These are phyloP conservation scores for Oscheius sp. DNA, from an alignment of 1,140 invertebrate genomes.

Conservation along the genomic window DNA sequence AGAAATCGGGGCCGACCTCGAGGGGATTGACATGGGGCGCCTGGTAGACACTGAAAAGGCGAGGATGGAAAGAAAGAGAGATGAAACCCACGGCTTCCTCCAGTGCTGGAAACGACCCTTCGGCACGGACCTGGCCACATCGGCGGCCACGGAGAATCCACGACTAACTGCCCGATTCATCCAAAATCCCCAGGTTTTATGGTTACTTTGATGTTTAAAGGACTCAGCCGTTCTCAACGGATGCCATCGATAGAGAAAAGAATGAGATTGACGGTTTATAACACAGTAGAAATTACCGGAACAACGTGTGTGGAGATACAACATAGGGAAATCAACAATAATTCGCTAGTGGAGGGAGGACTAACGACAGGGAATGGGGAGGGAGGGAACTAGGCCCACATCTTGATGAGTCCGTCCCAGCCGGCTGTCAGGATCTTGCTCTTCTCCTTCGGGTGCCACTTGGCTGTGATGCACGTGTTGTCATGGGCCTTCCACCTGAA, in stretches of 20 bases:
- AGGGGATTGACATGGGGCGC: constrained; percentile 48
- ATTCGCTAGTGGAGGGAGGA: background rate
- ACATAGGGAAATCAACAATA: too few species aligned
- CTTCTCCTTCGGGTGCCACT: constrained; percentile 99
- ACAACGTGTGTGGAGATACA: too few species aligned
- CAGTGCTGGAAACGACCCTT: constrained; percentile 50
- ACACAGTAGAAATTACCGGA: too few species aligned
- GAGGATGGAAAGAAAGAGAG: background rate
- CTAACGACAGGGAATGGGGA: background rate
- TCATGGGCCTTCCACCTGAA: constrained; percentile 81
- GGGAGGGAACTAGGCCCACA: constrained; percentile 79
- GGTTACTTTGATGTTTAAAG: background rate
- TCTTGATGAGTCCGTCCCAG: constrained; percentile 97
- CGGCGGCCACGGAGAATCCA: background rate
- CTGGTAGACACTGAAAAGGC: constrained; percentile 46
- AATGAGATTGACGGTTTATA: background rate
- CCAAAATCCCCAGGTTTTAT: too few species aligned
- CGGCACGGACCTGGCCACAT: background rate
- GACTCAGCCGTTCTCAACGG: background rate
- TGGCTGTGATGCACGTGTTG: constrained; percentile 83
- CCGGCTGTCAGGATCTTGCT: constrained; percentile 91
- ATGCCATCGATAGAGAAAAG: background rate
- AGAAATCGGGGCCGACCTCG: constrained; percentile 49
- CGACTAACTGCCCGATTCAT: background rate
- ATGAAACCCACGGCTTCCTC: constrained; percentile 49